Evolutionary conservation across 2,797 vertebrate species (phyloP).

Genomic region (Tinamus major): DNA sequence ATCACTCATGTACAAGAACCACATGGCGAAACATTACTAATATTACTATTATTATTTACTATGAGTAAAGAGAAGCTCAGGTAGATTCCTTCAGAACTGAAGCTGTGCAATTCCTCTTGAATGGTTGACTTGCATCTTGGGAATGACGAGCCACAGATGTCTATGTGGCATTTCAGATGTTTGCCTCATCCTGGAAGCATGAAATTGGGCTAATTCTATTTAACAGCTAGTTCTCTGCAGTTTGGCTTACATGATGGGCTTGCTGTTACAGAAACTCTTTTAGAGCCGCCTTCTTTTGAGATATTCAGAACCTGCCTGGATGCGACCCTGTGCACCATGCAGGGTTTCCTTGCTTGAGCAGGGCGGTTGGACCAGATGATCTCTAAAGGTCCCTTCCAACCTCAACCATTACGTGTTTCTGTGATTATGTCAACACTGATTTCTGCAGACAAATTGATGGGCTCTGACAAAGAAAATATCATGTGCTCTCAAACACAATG

Average conservation of each 20-base stretch:
- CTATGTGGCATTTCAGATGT: background rate
- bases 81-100: background rate
- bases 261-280: too few relatives aligned
- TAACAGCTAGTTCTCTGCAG: background rate
- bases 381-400: too few relatives aligned
- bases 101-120: background rate
- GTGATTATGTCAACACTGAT: background rate
- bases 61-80: background rate
- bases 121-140: rapidly evolving
- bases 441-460: background rate
- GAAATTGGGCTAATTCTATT: background rate
- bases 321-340: too few relatives aligned
- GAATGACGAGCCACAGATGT: background rate
- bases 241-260: background rate
- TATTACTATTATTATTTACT: background rate
- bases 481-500: background rate
- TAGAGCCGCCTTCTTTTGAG: too few relatives aligned
- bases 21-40: background rate
- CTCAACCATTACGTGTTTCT: too few relatives aligned
- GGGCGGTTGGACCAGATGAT: too few relatives aligned
- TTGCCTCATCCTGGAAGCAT: background rate
- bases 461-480: background rate
- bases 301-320: too few relatives aligned
- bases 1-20: background rate
- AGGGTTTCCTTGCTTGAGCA: too few relatives aligned